phyloP scores from a whole-genome alignment of 2,888 invertebrate species.

The Drosophila infuscata region DNA sequence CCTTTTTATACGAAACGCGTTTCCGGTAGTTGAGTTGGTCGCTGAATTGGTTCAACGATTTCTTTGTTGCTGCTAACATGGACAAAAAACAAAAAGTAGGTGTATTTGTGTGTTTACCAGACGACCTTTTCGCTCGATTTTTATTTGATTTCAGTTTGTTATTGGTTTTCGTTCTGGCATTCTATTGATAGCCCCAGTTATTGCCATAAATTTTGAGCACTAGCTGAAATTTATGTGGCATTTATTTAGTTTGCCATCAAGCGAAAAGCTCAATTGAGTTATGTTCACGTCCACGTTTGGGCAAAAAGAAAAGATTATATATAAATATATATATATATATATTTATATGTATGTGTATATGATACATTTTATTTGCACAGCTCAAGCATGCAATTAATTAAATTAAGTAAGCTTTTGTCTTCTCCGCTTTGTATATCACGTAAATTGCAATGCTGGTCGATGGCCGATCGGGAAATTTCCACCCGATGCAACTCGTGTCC shows the following conservation, averaged over 20 bases:
- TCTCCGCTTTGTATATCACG: constrained; percentile 47
- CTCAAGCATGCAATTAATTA: constrained; percentile 51
- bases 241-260: constrained; percentile 58
- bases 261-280: constrained; percentile 18
- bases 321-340: background rate
- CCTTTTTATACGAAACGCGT: constrained; percentile 81
- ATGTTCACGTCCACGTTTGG: background rate
- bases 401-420: constrained; percentile 53
- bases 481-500: constrained; percentile 31
- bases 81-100: constrained; percentile 2
- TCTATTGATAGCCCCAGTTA: constrained; percentile 43
- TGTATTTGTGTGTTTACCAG: constrained; percentile 13
- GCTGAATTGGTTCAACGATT: constrained; percentile 82
- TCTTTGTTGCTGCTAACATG: constrained; percentile 62
- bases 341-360: background rate
- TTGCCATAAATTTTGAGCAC: constrained; percentile 55
- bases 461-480: background rate
- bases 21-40: constrained; percentile 82
- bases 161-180: constrained; percentile 35
- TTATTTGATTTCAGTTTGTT: constrained; percentile 60
- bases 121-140: constrained; percentile 40
- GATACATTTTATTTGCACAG: constrained; percentile 31
- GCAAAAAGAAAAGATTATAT: background rate
- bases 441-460: constrained; percentile 36
- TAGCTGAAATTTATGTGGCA: constrained; percentile 50